These are phyloP conservation scores for Lepisosteus osseus DNA, from an alignment of 2,113 vertebrate species.

Conservation along the genomic window DNA sequence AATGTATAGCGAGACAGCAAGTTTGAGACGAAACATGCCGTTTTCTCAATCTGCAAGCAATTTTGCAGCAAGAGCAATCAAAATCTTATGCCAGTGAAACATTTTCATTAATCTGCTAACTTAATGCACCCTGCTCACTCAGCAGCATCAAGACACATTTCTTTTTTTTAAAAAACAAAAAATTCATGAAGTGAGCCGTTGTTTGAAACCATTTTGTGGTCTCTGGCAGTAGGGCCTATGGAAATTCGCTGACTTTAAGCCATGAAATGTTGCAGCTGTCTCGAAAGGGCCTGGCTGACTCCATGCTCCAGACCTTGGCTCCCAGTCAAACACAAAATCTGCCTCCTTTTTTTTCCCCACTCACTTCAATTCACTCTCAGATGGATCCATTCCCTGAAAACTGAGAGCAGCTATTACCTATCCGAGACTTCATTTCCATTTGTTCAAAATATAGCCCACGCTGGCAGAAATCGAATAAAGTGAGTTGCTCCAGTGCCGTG, in stretches of 20 bases:
- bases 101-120: slow-evolving; percentile 86
- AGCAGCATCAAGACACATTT: slow-evolving; percentile 65
- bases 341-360: slow-evolving; percentile 55
- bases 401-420: slow-evolving; percentile 68
- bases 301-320: slow-evolving; percentile 68
- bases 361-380: slow-evolving; percentile 70
- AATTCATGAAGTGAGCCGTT: slow-evolving; percentile 82
- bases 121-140: slow-evolving; percentile 71
- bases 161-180: slow-evolving; percentile 49
- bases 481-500: slow-evolving; percentile 31
- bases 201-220: slow-evolving; percentile 88
- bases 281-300: slow-evolving; percentile 69
- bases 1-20: slow-evolving; percentile 86
- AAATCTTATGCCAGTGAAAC: slow-evolving; percentile 76
- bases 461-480: slow-evolving; percentile 26
- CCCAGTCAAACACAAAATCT: slow-evolving; percentile 67
- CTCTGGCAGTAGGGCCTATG: slow-evolving; percentile 79
- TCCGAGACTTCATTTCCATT: slow-evolving; percentile 34
- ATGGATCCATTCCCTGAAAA: slow-evolving; percentile 72
- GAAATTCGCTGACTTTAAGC: slow-evolving; percentile 85
- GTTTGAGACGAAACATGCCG: slow-evolving; percentile 89
- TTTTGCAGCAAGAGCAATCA: slow-evolving; percentile 76
- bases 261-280: slow-evolving; percentile 87
- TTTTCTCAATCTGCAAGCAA: slow-evolving; percentile 85
- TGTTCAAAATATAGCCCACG: slow-evolving; percentile 38